Base-by-base conservation (phyloP, 2,888 invertebrate species). In the Caenorhabditis zanzibari region DNA sequence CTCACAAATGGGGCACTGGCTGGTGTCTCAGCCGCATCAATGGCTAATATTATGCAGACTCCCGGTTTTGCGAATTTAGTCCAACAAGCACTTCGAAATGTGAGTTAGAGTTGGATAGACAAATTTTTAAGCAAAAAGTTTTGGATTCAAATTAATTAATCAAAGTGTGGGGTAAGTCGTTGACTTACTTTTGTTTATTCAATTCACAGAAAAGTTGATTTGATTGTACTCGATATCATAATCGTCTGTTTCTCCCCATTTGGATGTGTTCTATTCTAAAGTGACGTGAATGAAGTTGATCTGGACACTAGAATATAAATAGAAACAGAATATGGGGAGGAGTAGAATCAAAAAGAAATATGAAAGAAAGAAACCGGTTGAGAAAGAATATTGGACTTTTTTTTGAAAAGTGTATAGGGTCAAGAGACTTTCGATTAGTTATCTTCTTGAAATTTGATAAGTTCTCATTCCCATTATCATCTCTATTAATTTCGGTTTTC, bases 61-160 rank as follows among this genome's bases (percentile, higher is more conserved):
- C 69, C 76, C 7, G 38, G 41, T 14, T 77, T 79, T 12, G 77
- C 63, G 16, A 68, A 44, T 22, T 28, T 82, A 9, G 56, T 82
- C 10, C 68, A 82, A 28, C 73, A 72, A 16, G 82, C 82, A 19
- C 14, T 49, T 56, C 41, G 38, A 38, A 49, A 26, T 28, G 59
- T 66, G 26, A 63, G 63, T 32, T 32, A n/a, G n/a, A n/a, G n/a
- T n/a, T n/a, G n/a, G n/a, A n/a, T n/a, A n/a, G n/a, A n/a, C n/a
- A n/a, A n/a, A n/a, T n/a, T n/a, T n/a, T n/a, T n/a, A n/a, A n/a
- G n/a, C n/a, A n/a, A n/a, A n/a, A n/a, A n/a, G n/a, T n/a, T n/a
- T n/a, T n/a, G n/a, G n/a, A n/a, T n/a, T n/a, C n/a, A n/a, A n/a
- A n/a, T n/a, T n/a, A n/a, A n/a, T n/a, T n/a, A n/a, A n/a, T n/a